Evolutionary conservation across 2,888 invertebrate genomes (phyloP).

Genomic region (Oscheius myriophilus): DNA sequence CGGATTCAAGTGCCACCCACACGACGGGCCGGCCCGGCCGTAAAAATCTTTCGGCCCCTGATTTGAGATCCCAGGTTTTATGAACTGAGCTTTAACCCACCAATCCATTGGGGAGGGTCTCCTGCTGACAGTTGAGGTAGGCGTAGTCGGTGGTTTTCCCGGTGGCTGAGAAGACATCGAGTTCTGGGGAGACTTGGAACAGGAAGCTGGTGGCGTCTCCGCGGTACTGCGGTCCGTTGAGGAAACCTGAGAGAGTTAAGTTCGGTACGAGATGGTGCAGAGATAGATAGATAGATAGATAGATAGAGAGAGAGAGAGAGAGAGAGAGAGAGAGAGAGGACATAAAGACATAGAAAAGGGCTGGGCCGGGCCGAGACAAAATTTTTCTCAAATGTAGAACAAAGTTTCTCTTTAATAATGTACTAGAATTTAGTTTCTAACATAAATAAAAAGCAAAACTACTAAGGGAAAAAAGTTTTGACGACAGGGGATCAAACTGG

Average conservation of each 20-base stretch:
- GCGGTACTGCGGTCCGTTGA: conserved; percentile 48
- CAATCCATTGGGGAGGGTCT: conserved; percentile 92
- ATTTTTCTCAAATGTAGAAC: too few species aligned
- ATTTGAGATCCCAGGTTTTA: not conserved
- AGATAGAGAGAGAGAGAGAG: not conserved
- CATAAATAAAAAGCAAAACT: too few species aligned
- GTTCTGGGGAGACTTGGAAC: conserved; percentile 84
- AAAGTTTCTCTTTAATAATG: too few species aligned
- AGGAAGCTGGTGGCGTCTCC: conserved; percentile 81
- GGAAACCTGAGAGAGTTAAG: conserved; percentile 36
- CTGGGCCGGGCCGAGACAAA: not conserved
- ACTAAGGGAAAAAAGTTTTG: too few species aligned
- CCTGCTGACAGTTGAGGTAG: conserved; percentile 89
- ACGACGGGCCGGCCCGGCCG: too few species aligned
- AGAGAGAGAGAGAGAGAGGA: too few species aligned
- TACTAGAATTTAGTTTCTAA: too few species aligned
- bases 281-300: not conserved
- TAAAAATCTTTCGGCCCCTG: too few species aligned
- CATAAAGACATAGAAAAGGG: not conserved
- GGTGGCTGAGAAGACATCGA: conserved; percentile 82
- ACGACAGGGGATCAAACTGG: too few species aligned
- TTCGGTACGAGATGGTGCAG: not conserved
- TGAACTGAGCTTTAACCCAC: conserved; percentile 66
- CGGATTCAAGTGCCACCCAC: too few species aligned
- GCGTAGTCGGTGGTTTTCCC: conserved; percentile 89